Evolutionary conservation across 2,888 invertebrate species (phyloP).

Genomic region (Seladonia tumulorum): DNA sequence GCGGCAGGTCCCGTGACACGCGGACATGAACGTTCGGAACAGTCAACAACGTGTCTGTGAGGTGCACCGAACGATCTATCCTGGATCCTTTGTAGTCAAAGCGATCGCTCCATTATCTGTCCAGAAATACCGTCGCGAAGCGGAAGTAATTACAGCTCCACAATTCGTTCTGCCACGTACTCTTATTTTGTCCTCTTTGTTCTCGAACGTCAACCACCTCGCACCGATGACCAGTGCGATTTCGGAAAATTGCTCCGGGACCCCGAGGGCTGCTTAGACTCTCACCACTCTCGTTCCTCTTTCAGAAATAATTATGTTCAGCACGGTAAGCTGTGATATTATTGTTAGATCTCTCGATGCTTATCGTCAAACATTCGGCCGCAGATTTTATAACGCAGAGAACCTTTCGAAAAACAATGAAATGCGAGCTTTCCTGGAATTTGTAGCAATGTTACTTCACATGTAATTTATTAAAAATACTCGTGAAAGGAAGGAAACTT

Average conservation of each 20-base stretch:
- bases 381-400: too few species aligned
- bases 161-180: background rate
- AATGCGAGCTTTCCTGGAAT: background rate
- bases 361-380: too few species aligned
- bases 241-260: background rate
- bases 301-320: background rate
- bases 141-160: conserved; percentile 51
- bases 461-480: background rate
- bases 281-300: background rate
- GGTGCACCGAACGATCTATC: conserved; percentile 29
- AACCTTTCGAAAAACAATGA: background rate
- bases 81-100: conserved; percentile 43
- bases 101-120: conserved; percentile 33
- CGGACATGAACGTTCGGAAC: background rate
- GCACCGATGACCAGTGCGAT: background rate
- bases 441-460: background rate
- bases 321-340: too few species aligned
- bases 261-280: background rate
- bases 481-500: background rate
- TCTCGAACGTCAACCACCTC: background rate
- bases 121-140: conserved; percentile 18
- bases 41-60: conserved; percentile 23
- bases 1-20: background rate
- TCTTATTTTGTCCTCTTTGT: conserved; percentile 3
- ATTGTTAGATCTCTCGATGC: too few species aligned